These are phyloP conservation scores for Ptiloglossa arizonensis DNA, from an alignment of 1,140 invertebrate genomes.

Conservation along the genomic window DNA sequence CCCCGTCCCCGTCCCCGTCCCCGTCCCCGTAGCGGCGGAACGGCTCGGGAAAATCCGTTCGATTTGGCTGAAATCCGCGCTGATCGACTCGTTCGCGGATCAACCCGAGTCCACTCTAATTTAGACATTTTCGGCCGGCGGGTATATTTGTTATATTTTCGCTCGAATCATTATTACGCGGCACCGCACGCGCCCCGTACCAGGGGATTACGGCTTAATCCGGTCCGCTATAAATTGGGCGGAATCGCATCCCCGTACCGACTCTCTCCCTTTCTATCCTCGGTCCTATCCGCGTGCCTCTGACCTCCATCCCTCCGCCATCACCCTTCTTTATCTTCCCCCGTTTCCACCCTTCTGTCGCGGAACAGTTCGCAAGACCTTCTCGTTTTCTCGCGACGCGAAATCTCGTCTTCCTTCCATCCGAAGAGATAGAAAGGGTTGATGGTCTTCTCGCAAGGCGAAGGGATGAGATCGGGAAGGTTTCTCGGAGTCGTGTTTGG, in stretches of 20 bases:
- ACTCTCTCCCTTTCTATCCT: neutral
- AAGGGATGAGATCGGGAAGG: no score
- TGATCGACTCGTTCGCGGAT: conserved; percentile 48
- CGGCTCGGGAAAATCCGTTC: conserved; percentile 44
- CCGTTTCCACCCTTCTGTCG: conserved; percentile 2
- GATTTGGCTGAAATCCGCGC: conserved; percentile 34
- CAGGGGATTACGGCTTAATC: conserved; percentile 70
- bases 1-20: neutral
- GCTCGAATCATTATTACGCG: conserved; percentile 70
- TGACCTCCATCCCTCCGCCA: neutral
- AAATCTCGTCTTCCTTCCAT: neutral
- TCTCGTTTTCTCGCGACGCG: conserved; percentile 19
- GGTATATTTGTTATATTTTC: conserved; percentile 68
- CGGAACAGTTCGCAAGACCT: neutral
- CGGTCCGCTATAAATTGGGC: conserved; percentile 70
- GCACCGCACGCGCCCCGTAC: conserved; percentile 52
- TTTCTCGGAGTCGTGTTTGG: no score
- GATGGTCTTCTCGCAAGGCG: no score
- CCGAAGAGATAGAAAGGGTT: no score
- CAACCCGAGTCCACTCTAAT: conserved; percentile 57
- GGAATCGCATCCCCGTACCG: conserved; percentile 56
- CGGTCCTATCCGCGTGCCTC: no score
- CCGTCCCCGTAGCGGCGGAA: neutral
- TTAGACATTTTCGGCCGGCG: conserved; percentile 56
- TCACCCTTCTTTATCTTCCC: neutral